These are phyloP conservation scores for Pectinophora gossypiella DNA, from an alignment of 1,140 invertebrate species.

Conservation along the genomic window DNA sequence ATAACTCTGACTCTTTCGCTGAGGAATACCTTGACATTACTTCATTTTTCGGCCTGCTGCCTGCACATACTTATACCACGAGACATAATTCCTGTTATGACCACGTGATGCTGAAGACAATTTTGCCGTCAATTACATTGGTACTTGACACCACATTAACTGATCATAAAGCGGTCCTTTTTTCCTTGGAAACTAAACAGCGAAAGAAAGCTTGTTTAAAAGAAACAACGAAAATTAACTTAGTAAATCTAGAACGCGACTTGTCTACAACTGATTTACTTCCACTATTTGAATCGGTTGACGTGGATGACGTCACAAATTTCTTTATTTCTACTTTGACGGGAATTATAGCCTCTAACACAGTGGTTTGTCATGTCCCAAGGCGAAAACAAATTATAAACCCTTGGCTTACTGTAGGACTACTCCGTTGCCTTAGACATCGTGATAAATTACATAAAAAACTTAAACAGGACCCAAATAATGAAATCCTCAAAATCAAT, in stretches of 20 bases:
- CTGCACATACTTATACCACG: slow-evolving; percentile 1
- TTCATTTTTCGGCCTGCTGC: slow-evolving; percentile 9
- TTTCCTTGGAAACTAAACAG: neutral
- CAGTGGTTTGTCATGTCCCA: neutral
- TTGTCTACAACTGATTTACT: neutral
- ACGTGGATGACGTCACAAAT: neutral
- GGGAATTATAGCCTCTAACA: neutral
- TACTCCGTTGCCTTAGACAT: slow-evolving; percentile 8
- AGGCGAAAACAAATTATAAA: neutral
- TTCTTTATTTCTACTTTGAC: neutral
- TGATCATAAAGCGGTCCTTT: neutral
- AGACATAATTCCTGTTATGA: neutral
- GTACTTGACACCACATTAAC: slow-evolving; percentile 1
- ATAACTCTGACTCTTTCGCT: neutral
- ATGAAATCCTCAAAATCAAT: neutral
- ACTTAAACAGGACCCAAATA: neutral
- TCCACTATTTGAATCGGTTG: neutral
- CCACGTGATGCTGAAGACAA: neutral
- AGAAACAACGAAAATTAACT: neutral
- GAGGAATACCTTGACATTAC: slow-evolving; percentile 8
- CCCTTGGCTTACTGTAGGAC: slow-evolving; percentile 10
- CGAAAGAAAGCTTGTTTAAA: too few species aligned
- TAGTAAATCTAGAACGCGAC: neutral
- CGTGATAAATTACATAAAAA: slow-evolving; percentile 10
- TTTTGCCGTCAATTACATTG: neutral